A percentile compares a stretch with the other conserved stretches of the same genome.
These are phyloP conservation scores for Manis crassicaudata DNA, from an alignment of 2,797 vertebrate species.

Conservation along the genomic window DNA sequence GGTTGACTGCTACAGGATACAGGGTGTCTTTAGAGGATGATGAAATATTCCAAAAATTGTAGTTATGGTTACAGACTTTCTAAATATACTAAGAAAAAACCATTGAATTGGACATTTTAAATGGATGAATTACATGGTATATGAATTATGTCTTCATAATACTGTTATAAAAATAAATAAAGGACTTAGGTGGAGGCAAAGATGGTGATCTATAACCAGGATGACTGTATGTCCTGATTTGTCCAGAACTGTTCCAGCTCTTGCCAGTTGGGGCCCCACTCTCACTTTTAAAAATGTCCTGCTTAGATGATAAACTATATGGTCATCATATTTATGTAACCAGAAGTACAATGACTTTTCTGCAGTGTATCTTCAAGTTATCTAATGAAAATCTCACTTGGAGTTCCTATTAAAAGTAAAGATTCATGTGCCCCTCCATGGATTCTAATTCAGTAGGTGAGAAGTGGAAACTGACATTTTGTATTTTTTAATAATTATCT, in stretches of 20 bases:
- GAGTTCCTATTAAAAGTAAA: constrained; percentile 31
- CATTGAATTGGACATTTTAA: constrained; percentile 31
- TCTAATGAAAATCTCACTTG: constrained; percentile 13
- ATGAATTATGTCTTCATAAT: neutral
- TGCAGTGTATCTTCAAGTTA: constrained; percentile 21
- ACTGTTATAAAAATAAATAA: constrained; percentile 11
- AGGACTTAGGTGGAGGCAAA: neutral
- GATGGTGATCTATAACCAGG: neutral
- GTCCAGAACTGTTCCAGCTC: neutral
- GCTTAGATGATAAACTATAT: neutral
- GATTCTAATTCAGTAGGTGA: constrained; percentile 6
- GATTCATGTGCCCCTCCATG: neutral
- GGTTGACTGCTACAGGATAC: neutral
- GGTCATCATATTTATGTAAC: neutral
- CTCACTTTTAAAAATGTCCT: constrained; percentile 14
- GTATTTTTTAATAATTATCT: constrained; percentile 49
- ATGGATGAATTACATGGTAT: neutral
- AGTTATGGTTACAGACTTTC: constrained; percentile 1
- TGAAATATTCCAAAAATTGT: constrained; percentile 29
- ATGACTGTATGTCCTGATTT: neutral
- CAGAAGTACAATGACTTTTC: neutral
- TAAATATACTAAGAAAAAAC: constrained; percentile 14
- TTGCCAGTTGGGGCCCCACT: neutral
- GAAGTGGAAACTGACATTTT: neutral
- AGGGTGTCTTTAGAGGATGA: neutral